Percentiles rank a stretch among this genome's conserved stretches.
These are phyloP conservation scores for Leucosticte australis DNA, from an alignment of 2,113 vertebrate species.

Conservation along the genomic window DNA sequence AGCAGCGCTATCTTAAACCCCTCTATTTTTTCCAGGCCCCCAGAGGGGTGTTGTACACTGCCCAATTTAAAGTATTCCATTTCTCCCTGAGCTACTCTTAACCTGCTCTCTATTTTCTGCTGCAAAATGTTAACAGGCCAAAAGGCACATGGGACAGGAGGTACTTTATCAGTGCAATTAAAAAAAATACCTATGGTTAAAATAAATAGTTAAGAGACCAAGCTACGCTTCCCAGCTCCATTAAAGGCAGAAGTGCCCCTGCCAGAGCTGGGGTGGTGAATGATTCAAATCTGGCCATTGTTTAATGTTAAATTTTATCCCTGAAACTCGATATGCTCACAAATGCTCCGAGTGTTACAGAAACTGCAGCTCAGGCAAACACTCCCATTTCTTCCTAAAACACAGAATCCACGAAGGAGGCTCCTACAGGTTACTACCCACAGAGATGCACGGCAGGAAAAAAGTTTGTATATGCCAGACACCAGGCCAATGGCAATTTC, in stretches of 20 bases:
- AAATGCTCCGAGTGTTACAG: constrained; percentile 35
- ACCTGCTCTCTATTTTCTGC: constrained; percentile 71
- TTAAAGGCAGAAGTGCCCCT: constrained; percentile 52
- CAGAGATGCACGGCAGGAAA: background rate
- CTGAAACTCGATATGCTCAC: constrained; percentile 51
- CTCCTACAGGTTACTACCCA: background rate
- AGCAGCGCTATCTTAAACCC: constrained; percentile 31
- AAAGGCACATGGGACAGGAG: constrained; percentile 69
- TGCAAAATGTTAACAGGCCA: constrained; percentile 74
- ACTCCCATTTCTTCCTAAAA: constrained; percentile 29
- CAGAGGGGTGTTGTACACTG: constrained; percentile 53
- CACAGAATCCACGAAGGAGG: background rate
- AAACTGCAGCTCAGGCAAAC: constrained; percentile 56
- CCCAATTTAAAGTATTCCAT: constrained; percentile 72
- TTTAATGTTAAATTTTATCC: constrained; percentile 60
- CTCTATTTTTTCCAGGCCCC: constrained; percentile 30
- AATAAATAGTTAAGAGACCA: constrained; percentile 71
- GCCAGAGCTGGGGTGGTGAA: constrained; percentile 58
- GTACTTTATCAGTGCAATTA: constrained; percentile 76
- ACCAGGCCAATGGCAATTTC: constrained; percentile 72
- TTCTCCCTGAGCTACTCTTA: constrained; percentile 73
- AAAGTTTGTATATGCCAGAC: constrained; percentile 41
- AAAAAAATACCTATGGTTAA: constrained; percentile 73
- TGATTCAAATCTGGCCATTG: constrained; percentile 50
- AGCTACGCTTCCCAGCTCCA: constrained; percentile 52